Evolutionary conservation across 2,797 vertebrate genomes (phyloP).

Genomic region (Silurus aristotelis): DNA sequence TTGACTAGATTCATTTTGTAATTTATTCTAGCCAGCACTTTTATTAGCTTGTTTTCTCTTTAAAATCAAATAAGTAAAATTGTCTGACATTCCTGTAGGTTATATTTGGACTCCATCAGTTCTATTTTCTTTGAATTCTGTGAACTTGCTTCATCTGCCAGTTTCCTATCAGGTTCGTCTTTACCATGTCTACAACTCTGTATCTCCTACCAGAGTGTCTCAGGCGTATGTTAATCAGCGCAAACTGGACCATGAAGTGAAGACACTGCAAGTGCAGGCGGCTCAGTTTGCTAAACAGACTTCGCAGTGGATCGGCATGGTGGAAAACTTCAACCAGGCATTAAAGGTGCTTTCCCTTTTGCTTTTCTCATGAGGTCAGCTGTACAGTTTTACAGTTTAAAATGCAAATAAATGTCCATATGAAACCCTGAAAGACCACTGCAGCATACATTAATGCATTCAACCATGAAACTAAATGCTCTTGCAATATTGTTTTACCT

Average conservation of each 20-base stretch:
- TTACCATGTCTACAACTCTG: neutral
- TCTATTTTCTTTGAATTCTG: neutral
- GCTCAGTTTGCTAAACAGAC: constrained; percentile 95
- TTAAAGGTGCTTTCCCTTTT: constrained; percentile 77
- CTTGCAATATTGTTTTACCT: neutral
- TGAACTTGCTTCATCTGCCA: neutral
- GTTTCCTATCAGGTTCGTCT: neutral
- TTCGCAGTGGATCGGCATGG: constrained; percentile 94
- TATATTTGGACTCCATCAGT: neutral
- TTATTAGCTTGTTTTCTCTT: neutral
- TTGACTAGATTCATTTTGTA: no score
- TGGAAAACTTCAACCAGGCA: constrained; percentile 96
- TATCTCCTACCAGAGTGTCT: constrained; percentile 76
- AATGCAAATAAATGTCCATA: neutral
- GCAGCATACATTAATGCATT: neutral
- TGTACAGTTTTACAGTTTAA: neutral
- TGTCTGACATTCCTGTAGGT: neutral
- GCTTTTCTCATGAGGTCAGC: neutral
- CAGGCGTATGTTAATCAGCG: constrained; percentile 95
- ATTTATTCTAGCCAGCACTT: neutral
- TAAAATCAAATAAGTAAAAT: neutral
- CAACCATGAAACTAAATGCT: neutral
- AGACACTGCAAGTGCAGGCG: constrained; percentile 91
- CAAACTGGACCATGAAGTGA: constrained; percentile 94
- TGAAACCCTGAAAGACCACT: neutral